Evolutionary conservation across 2,888 invertebrate genomes (phyloP), one percentile per base, ranked within the genome.

Genomic region (Hydrotaea diabolus): DNA sequence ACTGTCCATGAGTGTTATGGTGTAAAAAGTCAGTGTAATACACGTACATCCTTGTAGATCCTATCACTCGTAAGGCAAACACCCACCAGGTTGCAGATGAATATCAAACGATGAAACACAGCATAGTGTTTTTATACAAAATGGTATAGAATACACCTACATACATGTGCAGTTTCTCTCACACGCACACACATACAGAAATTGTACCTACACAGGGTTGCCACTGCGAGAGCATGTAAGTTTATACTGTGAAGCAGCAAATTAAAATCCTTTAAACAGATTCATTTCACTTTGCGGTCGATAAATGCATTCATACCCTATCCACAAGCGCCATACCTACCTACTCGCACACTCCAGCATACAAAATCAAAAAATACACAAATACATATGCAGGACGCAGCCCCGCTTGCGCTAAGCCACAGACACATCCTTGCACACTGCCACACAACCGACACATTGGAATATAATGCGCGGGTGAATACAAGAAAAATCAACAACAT

Each of bases 191-290:
- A 19, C 59, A 26, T 0, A 59, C 59, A 26, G 7, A 31, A 31
- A 31, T 3, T 1, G 13, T 15, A 15, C 26, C 26, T 43, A 23
- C 21, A 43, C 13, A 21, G 15, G 43, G 17, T 31, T 62, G 31
- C 15, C 23, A 3, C 17, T 19, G 39, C 0, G 39, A 17, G 66
- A 13, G 23, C 69, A 46, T 43, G 43, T 69, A 69, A 69, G 69
- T 73, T 36, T 73, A 55, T 53, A 36, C 73, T 57, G 39, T 36
- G 74, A 81, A 86, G 84, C 73, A 83, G 77, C 78, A 85, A 84
- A 89, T 90, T 89, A 90, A 90, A 90, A 89, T 90, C 91, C 88
- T 87, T 89, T 89, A 90, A 91, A 88, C 88, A 88, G 90, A 91
- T 90, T 90, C 90, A 89, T 91, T 90, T 86, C 87, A 86, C 86